Percentiles rank a stretch among this genome's conserved stretches.
Evolutionary conservation across 2,797 vertebrate species (phyloP).

Genomic region (Thaleichthys pacificus): DNA sequence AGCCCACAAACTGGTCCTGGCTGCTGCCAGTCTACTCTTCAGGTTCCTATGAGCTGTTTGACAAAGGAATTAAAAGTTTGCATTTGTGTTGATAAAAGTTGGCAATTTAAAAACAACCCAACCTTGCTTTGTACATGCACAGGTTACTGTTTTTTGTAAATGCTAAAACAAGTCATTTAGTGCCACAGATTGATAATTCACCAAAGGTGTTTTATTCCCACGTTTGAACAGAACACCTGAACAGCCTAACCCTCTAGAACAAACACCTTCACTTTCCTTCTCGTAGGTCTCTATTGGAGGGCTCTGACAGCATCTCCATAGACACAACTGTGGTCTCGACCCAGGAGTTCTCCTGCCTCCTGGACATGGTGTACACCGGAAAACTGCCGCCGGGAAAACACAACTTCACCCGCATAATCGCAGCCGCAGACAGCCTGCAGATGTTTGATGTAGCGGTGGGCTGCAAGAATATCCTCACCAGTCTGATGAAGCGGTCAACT

Average conservation of each 20-base stretch:
- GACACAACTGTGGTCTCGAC: constrained; percentile 80
- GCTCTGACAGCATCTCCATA: constrained; percentile 83
- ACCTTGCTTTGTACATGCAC: too few relatives aligned
- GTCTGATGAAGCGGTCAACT: constrained; percentile 66
- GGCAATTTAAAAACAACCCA: too few relatives aligned
- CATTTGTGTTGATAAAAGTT: too few relatives aligned
- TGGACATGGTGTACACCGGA: constrained; percentile 87
- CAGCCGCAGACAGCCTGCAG: constrained; percentile 86
- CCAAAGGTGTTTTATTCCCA: too few relatives aligned
- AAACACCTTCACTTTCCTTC: not conserved
- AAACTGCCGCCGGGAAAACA: constrained; percentile 84
- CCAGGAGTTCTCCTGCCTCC: constrained; percentile 82
- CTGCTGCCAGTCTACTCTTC: constrained; percentile 88
- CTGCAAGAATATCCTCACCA: constrained; percentile 84
- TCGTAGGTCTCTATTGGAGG: constrained; percentile 76
- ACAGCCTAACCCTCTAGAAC: not conserved
- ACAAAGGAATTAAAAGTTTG: too few relatives aligned
- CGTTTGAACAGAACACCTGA: too few relatives aligned
- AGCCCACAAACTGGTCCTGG: constrained; percentile 85
- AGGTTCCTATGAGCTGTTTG: constrained; percentile 55
- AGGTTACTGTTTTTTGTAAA: too few relatives aligned
- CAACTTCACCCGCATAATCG: constrained; percentile 82
- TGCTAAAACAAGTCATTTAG: too few relatives aligned
- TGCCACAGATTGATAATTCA: too few relatives aligned
- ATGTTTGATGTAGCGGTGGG: constrained; percentile 89